A percentile compares a stretch with the other conserved stretches of the same genome.
These are phyloP conservation scores for Xylota sylvarum DNA, from an alignment of 2,888 invertebrate genomes.

Conservation along the genomic window DNA sequence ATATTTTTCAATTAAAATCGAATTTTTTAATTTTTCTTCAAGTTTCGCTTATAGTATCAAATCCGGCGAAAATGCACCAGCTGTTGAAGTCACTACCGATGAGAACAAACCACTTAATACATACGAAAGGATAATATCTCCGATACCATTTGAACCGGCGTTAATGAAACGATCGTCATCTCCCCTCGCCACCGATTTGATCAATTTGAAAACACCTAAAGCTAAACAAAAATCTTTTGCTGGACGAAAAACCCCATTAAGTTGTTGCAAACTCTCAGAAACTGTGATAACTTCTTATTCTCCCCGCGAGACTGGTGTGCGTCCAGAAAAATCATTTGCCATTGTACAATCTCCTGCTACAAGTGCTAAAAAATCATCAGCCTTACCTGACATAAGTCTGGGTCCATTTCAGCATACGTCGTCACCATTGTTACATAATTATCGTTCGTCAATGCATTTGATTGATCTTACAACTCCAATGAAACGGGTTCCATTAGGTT, in stretches of 20 bases:
- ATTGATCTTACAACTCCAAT: conserved; percentile 83
- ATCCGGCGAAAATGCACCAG: conserved; percentile 79
- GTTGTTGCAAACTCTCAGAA: conserved; percentile 79
- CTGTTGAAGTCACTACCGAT: conserved; percentile 33
- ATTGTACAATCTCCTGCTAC: conserved; percentile 77
- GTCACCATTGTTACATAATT: conserved; percentile 34
- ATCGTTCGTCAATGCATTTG: conserved; percentile 81
- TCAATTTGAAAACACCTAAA: conserved; percentile 67
- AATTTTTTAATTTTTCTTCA: conserved; percentile 45
- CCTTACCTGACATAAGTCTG: conserved; percentile 79
- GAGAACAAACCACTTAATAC: conserved; percentile 44
- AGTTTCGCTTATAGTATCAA: conserved; percentile 83
- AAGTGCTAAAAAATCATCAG: conserved; percentile 48
- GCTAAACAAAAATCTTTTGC: conserved; percentile 35
- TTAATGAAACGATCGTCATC: conserved; percentile 12
- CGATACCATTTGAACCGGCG: conserved; percentile 35
- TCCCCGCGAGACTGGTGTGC: conserved; percentile 81
- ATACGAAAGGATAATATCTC: conserved; percentile 26
- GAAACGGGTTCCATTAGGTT: conserved; percentile 70
- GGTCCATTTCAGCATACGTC: conserved; percentile 79
- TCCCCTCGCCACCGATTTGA: conserved; percentile 47
- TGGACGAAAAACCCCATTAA: conserved; percentile 31
- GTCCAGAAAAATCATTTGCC: conserved; percentile 82
- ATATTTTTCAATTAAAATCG: conserved; percentile 1
- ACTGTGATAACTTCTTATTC: conserved; percentile 83